Evolutionary conservation across 1,140 invertebrate genomes (phyloP), one percentile per base, ranked within the genome.

Genomic region (Phymorhynchus buccinoides): DNA sequence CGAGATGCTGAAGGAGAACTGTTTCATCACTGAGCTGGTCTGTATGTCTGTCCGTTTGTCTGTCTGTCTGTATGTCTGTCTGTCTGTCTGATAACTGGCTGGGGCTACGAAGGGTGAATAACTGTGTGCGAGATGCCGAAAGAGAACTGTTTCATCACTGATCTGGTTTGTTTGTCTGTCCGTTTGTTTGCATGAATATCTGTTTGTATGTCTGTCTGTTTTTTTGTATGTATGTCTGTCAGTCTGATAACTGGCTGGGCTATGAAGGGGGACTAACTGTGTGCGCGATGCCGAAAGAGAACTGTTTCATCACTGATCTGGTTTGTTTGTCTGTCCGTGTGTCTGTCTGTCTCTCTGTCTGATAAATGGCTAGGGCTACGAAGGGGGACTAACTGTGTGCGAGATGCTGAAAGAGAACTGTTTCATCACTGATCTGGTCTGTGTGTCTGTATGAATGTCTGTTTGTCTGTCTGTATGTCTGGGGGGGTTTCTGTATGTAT

Each of bases 321-420:
- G 93, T 93, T 27, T 56, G 44, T 48, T 18, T 48, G 44, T 48
- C 44, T 48, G 44, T 48, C 44, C 18, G 44, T 48, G 7, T 48
- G 44, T 48, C 44, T 48, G 66, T 68, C n/a, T 68, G 7, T 68
- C 4, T n/a, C 6, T 73, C 14, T 39, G 14, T 37, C 4, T 73
- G 93, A 93, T 88, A 93, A 93, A 84, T 93, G 91, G 90, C 87
- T 93, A 14, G 92, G 91, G n/a, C 1, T 73, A 84, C 22, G 81
- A 90, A 16, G 92, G 92, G 39, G 92, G 92, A 3, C 71, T 88
- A n/a, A 88, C 90, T 32, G 85, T 93, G 0, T 92, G 90, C 91
- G 90, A 93, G 39, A 93, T 93, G 92, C 88, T 93, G 18, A 92
- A 89, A 84, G 93, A 93, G 88, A 93, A 93, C 86, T 93, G 92